A percentile compares a stretch with the other conserved stretches of the same genome.
phyloP scores from a whole-genome alignment of 1,140 invertebrate species.

The Nephila pilipes region DNA sequence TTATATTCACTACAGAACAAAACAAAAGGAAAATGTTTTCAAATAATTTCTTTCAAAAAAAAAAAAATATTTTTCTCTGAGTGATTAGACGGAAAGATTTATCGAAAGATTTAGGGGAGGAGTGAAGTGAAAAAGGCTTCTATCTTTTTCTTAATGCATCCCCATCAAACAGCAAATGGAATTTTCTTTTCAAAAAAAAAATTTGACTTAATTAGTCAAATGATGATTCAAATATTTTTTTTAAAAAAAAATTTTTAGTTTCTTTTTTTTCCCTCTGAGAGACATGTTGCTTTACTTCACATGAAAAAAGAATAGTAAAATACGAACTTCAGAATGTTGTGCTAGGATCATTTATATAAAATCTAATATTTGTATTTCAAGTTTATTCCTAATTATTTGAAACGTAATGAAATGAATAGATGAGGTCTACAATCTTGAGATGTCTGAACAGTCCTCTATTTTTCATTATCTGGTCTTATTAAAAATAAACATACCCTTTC shows the following conservation, averaged over 20 bases:
- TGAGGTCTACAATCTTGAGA: neutral
- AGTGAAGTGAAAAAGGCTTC: too few relatives aligned
- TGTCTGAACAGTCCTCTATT: neutral
- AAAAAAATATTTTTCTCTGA: neutral
- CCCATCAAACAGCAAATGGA: neutral
- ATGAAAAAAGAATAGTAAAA: neutral
- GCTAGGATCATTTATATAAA: neutral
- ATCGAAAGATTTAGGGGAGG: neutral
- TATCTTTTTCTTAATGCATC: neutral
- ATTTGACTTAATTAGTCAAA: constrained; percentile 4
- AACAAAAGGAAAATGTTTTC: too few relatives aligned
- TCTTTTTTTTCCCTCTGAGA: neutral
- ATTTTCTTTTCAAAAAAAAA: neutral
- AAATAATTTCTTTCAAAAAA: neutral
- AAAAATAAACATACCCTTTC: neutral
- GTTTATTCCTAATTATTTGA: neutral
- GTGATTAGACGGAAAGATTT: neutral
- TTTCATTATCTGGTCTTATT: neutral
- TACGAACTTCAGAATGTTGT: too few relatives aligned
- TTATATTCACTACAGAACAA: too few relatives aligned
- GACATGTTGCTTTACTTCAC: too few relatives aligned
- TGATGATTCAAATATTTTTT: constrained; percentile 5
- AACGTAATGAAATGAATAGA: neutral
- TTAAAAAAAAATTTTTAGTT: neutral
- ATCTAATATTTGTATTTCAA: neutral